A percentile compares a stretch with the other conserved stretches of the same genome.
These are phyloP conservation scores for Gadopsis bispinosus DNA, from an alignment of 2,797 vertebrate genomes.

Conservation along the genomic window DNA sequence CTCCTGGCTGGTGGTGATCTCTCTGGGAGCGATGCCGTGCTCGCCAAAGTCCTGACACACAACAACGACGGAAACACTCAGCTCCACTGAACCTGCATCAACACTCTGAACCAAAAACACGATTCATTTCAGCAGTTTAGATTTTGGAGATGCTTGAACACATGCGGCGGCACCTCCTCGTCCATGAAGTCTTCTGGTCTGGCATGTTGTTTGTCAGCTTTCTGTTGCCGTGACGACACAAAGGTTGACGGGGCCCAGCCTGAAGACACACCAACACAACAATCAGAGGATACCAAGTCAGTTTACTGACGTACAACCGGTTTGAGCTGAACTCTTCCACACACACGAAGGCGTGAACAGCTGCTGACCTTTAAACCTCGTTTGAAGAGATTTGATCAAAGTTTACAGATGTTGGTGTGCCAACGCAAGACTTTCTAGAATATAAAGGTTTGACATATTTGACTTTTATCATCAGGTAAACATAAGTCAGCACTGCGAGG, in stretches of 20 bases:
- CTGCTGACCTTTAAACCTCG: too few relatives aligned
- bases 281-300: not conserved
- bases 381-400: too few relatives aligned
- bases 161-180: conserved; percentile 88
- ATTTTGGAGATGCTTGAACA: not conserved
- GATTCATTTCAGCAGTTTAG: too few relatives aligned
- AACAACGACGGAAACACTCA: not conserved
- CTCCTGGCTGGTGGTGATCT: conserved; percentile 91
- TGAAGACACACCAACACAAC: conserved; percentile 51
- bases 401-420: too few relatives aligned
- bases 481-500: too few relatives aligned
- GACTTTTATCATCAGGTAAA: too few relatives aligned
- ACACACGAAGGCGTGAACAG: too few relatives aligned
- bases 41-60: conserved; percentile 91
- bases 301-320: not conserved
- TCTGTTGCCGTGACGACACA: conserved; percentile 92
- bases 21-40: conserved; percentile 93
- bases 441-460: too few relatives aligned
- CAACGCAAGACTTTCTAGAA: too few relatives aligned
- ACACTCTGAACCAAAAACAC: not conserved
- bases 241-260: conserved; percentile 94
- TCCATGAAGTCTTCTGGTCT: conserved; percentile 97
- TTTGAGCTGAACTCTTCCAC: not conserved
- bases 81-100: not conserved
- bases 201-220: conserved; percentile 84